These are phyloP conservation scores for Chitala chitala DNA, from an alignment of 2,113 vertebrate species.

Conservation along the genomic window DNA sequence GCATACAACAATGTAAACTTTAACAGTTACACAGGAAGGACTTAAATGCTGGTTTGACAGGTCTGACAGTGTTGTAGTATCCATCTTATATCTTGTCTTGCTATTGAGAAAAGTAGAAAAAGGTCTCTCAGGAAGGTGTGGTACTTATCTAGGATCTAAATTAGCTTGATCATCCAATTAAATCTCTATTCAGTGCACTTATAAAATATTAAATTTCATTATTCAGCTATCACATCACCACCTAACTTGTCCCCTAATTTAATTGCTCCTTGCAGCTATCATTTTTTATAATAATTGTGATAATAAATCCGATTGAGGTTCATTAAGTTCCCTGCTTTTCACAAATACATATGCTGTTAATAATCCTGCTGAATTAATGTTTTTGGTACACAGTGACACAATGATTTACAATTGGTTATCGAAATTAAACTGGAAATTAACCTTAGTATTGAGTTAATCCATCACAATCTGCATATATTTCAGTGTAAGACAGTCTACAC, in stretches of 20 bases:
- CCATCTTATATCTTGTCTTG: not conserved
- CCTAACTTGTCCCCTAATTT: not conserved
- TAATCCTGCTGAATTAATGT: not conserved
- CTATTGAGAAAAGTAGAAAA: not conserved
- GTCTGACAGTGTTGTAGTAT: no score
- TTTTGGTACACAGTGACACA: slow-evolving; percentile 10
- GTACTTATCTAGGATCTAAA: not conserved
- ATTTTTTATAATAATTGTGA: slow-evolving; percentile 1
- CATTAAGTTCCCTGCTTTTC: not conserved
- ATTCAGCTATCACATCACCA: not conserved
- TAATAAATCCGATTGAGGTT: slow-evolving; percentile 5
- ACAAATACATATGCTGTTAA: not conserved
- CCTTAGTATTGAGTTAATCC: not conserved
- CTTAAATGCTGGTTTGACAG: no score
- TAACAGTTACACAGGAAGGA: not conserved
- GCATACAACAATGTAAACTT: not conserved
- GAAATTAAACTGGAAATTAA: slow-evolving; percentile 8
- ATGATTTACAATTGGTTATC: not conserved
- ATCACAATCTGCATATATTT: slow-evolving; percentile 9
- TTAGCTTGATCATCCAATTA: not conserved
- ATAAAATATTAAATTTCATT: not conserved
- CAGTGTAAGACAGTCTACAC: slow-evolving; percentile 1
- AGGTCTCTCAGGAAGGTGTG: not conserved
- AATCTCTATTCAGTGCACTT: slow-evolving; percentile 4
- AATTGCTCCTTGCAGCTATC: not conserved